phyloP scores from a whole-genome alignment of 1,140 invertebrate genomes.

The Samia ricini region DNA sequence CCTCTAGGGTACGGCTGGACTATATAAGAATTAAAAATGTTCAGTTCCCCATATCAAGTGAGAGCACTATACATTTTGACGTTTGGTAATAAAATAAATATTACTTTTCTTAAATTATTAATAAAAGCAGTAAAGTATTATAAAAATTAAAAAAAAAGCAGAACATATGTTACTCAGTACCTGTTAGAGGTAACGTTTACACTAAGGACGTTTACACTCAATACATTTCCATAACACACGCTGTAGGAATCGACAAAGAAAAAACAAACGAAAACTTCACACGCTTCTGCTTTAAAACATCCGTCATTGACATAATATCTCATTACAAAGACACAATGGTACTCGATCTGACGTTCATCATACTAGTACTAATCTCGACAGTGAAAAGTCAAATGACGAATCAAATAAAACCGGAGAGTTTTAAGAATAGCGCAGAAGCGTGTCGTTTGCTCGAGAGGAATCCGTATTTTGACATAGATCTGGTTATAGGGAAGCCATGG shows the following conservation, averaged over 20 bases:
- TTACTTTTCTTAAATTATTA: too few species aligned
- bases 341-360: background rate
- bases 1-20: too few species aligned
- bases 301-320: background rate
- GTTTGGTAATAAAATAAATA: too few species aligned
- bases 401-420: constrained; percentile 15
- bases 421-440: constrained; percentile 21
- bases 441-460: constrained; percentile 37
- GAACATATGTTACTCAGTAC: too few species aligned
- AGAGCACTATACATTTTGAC: too few species aligned
- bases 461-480: constrained; percentile 49
- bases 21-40: too few species aligned
- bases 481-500: constrained; percentile 46
- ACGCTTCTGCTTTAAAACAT: background rate
- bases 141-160: too few species aligned
- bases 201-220: background rate
- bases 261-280: background rate
- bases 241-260: background rate
- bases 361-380: background rate
- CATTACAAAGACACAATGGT: background rate
- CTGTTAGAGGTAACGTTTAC: background rate
- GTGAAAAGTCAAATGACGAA: background rate
- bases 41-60: too few species aligned
- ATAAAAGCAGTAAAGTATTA: too few species aligned
- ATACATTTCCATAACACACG: background rate